Evolutionary conservation across 2,888 invertebrate genomes (phyloP).

Genomic region (Anagyrus pseudococci): DNA sequence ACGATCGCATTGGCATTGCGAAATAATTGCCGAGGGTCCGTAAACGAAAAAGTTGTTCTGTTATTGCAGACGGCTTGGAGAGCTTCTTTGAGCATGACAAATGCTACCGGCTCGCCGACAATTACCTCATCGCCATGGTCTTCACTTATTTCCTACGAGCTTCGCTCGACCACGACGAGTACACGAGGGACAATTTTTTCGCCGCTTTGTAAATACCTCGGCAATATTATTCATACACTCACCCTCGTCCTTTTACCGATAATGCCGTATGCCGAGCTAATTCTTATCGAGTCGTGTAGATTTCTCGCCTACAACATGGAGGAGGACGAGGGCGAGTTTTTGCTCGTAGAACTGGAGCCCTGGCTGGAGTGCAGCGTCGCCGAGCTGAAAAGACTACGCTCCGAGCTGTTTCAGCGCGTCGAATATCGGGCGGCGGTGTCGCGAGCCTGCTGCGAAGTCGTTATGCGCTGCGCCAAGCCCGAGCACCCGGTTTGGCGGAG

Average conservation of each 20-base stretch:
- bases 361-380: conserved; percentile 40
- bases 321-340: conserved; percentile 67
- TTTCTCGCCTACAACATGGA: conserved; percentile 68
- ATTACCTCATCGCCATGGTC: conserved; percentile 66
- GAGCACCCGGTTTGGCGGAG: conserved; percentile 52
- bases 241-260: too few species aligned
- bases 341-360: conserved; percentile 48
- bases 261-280: too few species aligned
- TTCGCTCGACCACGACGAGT: conserved; percentile 60
- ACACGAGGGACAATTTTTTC: conserved; percentile 65
- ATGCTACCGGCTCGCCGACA: conserved; percentile 65
- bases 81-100: conserved; percentile 62
- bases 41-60: conserved; percentile 14
- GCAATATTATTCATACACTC: too few species aligned
- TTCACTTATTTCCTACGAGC: conserved; percentile 67
- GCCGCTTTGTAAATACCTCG: conserved; percentile 66
- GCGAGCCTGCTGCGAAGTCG: conserved; percentile 63
- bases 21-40: background rate
- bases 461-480: conserved; percentile 50
- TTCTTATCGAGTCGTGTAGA: too few species aligned
- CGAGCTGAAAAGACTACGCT: conserved; percentile 57
- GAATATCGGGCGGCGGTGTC: conserved; percentile 64
- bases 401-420: conserved; percentile 57
- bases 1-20: background rate
- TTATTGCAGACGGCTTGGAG: conserved; percentile 57